Percentiles rank a stretch among this genome's conserved stretches.
Conservation (phyloP, 2,797 vertebrate genomes). For the Ctenochaetus hawaiiensis region DNA sequence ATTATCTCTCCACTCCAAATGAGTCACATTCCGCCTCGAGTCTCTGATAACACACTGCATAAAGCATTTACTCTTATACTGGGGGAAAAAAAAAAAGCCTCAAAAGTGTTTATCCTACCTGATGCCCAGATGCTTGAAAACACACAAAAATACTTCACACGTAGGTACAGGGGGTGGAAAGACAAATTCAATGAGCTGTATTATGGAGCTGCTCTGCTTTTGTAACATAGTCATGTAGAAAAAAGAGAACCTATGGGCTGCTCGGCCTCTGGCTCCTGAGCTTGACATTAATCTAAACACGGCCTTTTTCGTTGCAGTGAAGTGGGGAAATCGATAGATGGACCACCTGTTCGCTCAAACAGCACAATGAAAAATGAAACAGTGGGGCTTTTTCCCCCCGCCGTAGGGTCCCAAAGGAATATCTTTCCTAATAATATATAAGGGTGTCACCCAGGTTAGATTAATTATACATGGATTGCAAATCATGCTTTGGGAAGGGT, state of each 20-base stretch:
- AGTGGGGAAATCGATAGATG: slow-evolving; percentile 80
- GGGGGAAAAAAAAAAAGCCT: not conserved
- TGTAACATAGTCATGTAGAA: slow-evolving; percentile 48
- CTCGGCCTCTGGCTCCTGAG: slow-evolving; percentile 67
- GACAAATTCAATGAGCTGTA: slow-evolving; percentile 43
- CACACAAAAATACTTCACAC: slow-evolving; percentile 38
- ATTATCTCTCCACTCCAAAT: slow-evolving; percentile 71
- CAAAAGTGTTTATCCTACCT: slow-evolving; percentile 46
- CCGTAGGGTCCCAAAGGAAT: slow-evolving; percentile 80
- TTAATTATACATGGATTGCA: slow-evolving; percentile 87
- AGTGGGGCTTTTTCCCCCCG: slow-evolving; percentile 61
- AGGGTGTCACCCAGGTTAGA: slow-evolving; percentile 84
- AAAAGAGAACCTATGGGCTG: slow-evolving; percentile 25
- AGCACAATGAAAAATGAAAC: slow-evolving; percentile 81
- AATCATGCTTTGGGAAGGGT: slow-evolving; percentile 72
- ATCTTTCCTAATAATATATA: slow-evolving; percentile 88
- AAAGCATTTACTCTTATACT: slow-evolving; percentile 48
- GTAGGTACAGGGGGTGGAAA: slow-evolving; percentile 18
- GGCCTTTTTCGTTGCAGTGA: slow-evolving; percentile 72
- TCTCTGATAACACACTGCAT: slow-evolving; percentile 43
- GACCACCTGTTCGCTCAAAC: slow-evolving; percentile 84
- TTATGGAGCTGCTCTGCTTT: slow-evolving; percentile 50
- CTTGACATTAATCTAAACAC: slow-evolving; percentile 79
- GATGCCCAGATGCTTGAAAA: slow-evolving; percentile 48
- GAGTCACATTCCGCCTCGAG: slow-evolving; percentile 58